Percentiles rank a stretch among this genome's conserved stretches.
Conservation (phyloP, 2,113 vertebrate species). For the Paraplagusia blochii region DNA sequence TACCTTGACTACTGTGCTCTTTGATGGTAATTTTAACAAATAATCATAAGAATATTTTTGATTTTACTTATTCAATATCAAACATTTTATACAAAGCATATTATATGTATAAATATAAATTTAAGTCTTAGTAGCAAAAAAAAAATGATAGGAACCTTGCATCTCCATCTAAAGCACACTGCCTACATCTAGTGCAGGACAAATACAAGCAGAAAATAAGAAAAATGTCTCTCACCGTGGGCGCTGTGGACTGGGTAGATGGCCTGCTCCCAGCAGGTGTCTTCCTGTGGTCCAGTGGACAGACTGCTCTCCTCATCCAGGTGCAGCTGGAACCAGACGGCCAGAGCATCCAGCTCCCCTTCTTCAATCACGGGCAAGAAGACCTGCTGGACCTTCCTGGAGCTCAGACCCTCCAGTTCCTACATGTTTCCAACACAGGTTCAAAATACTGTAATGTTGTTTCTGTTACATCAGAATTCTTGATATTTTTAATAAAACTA, state of each 20-base stretch:
- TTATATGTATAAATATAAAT: too few species aligned
- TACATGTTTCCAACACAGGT: slow-evolving; percentile 39
- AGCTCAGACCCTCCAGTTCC: slow-evolving; percentile 89
- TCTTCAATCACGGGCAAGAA: slow-evolving; percentile 74
- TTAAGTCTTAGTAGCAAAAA: too few species aligned
- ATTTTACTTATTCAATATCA: too few species aligned
- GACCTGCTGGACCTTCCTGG: slow-evolving; percentile 74
- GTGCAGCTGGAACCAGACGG: slow-evolving; percentile 95
- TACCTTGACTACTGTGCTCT: slow-evolving; percentile 39
- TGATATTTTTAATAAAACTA: too few species aligned
- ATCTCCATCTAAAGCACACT: slow-evolving; percentile 18
- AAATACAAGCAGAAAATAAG: neutral
- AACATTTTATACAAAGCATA: too few species aligned
- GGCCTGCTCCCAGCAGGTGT: slow-evolving; percentile 98
- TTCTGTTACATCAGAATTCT: too few species aligned
- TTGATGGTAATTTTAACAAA: slow-evolving; percentile 29
- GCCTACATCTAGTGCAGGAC: slow-evolving; percentile 47
- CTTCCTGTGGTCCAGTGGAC: slow-evolving; percentile 89
- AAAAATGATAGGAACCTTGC: too few species aligned
- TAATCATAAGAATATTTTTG: too few species aligned
- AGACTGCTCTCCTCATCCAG: slow-evolving; percentile 87
- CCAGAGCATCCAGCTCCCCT: slow-evolving; percentile 86
- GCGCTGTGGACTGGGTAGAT: slow-evolving; percentile 88
- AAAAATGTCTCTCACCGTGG: slow-evolving; percentile 76
- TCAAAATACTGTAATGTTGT: too few species aligned